These are phyloP conservation scores for Conomelus anceps DNA, from an alignment of 2,888 invertebrate species.

Conservation along the genomic window DNA sequence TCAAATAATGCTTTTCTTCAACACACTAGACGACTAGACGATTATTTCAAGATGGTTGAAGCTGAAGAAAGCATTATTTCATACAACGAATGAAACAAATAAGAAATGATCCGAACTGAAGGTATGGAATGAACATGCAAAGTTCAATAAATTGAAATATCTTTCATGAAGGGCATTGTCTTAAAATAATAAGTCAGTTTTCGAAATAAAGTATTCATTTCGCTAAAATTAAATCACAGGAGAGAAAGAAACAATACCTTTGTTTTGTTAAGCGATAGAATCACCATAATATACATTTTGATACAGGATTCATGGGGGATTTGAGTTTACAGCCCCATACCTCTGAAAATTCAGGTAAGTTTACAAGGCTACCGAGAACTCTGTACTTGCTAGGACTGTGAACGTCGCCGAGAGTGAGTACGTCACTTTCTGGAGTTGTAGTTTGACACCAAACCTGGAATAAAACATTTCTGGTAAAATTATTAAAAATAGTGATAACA, in stretches of 20 bases:
- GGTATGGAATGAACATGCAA: too few species aligned
- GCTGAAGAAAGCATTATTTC: too few species aligned
- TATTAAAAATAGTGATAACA: background rate
- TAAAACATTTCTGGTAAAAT: constrained; percentile 16
- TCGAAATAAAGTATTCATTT: background rate
- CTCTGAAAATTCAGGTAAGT: constrained; percentile 71
- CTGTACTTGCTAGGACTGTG: constrained; percentile 86
- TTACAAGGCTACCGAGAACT: constrained; percentile 78
- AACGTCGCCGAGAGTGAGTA: constrained; percentile 82
- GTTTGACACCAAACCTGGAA: constrained; percentile 81
- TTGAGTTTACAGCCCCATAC: constrained; percentile 68
- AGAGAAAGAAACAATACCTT: background rate
- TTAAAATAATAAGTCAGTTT: too few species aligned
- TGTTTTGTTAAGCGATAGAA: background rate
- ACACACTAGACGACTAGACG: too few species aligned
- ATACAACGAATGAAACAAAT: too few species aligned
- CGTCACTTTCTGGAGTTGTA: constrained; percentile 71
- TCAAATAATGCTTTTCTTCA: too few species aligned
- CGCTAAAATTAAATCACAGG: background rate
- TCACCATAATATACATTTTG: constrained; percentile 85
- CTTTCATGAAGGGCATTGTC: too few species aligned
- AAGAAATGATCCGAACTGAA: too few species aligned
- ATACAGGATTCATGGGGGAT: constrained; percentile 74
- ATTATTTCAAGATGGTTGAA: too few species aligned
- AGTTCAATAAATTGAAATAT: too few species aligned